Evolutionary conservation across 92 coral and sea anemone species (phyloP).

Genomic region (Metridium senile): DNA sequence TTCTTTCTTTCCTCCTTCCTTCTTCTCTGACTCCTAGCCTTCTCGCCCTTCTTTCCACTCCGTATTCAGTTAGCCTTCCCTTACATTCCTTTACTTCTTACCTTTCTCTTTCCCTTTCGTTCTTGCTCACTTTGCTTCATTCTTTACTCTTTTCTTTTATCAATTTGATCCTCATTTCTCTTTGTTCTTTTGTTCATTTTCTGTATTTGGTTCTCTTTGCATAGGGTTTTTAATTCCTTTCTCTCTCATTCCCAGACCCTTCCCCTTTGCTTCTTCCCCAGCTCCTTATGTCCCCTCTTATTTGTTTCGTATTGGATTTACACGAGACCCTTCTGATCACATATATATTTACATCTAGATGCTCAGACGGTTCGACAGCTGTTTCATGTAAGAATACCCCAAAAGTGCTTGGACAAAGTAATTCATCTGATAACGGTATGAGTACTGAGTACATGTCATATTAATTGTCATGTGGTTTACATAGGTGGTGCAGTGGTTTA

Average conservation of each 20-base stretch:
- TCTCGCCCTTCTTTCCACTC: not conserved
- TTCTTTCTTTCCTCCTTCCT: not conserved
- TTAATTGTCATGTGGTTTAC: not conserved
- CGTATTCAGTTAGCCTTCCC: not conserved
- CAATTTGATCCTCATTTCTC: not conserved
- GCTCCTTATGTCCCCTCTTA: no score
- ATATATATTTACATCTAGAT: no score
- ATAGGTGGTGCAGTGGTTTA: not conserved
- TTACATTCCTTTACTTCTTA: not conserved
- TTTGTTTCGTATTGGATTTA: no score
- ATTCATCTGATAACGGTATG: slow-evolving; percentile 7
- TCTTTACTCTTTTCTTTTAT: not conserved
- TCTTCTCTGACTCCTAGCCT: not conserved
- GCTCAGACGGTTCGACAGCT: slow-evolving; percentile 40
- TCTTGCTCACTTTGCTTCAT: not conserved
- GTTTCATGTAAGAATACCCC: slow-evolving; percentile 36
- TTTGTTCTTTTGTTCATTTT: not conserved
- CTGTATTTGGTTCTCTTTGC: not conserved
- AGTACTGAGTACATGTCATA: not conserved
- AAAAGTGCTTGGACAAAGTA: slow-evolving; percentile 1
- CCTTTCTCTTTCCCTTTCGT: not conserved
- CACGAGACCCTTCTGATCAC: no score
- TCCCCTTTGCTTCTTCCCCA: no score
- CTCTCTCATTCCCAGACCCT: not conserved
- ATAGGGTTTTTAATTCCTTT: not conserved